Evolutionary conservation across 2,888 invertebrate genomes (phyloP).

Genomic region (Plemyria rubiginata): DNA sequence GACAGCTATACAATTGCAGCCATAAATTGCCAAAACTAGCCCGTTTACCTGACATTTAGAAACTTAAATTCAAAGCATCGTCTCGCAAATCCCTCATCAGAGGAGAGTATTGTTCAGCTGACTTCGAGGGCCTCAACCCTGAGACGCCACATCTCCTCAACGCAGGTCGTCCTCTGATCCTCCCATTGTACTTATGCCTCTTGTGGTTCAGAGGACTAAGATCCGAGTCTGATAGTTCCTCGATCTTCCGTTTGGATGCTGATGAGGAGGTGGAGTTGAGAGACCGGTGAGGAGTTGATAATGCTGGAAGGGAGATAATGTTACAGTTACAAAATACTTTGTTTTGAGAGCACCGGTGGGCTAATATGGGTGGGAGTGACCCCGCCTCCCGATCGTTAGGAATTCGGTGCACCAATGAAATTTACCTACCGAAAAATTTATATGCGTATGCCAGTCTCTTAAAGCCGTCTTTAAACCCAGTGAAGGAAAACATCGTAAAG

Average conservation of each 20-base stretch:
- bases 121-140: conserved; percentile 56
- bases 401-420: too few relatives aligned
- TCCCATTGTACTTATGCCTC: conserved; percentile 70
- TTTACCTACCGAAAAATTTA: too few relatives aligned
- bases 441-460: too few relatives aligned
- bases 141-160: conserved; percentile 62
- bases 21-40: too few relatives aligned
- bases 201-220: conserved; percentile 75
- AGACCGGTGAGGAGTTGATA: conserved; percentile 60
- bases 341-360: too few relatives aligned
- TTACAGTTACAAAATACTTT: neutral
- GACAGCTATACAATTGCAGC: too few relatives aligned
- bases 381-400: too few relatives aligned
- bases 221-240: conserved; percentile 65
- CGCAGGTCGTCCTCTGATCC: conserved; percentile 74
- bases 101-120: conserved; percentile 61
- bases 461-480: too few relatives aligned
- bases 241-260: conserved; percentile 68
- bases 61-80: conserved; percentile 64
- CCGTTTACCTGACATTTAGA: too few relatives aligned
- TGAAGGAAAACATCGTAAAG: too few relatives aligned
- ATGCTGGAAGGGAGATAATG: conserved; percentile 46
- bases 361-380: too few relatives aligned
- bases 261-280: conserved; percentile 63
- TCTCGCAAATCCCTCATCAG: conserved; percentile 56